Evolutionary conservation across 2,797 vertebrate genomes (phyloP).

Genomic region (Gastrophryne carolinensis): DNA sequence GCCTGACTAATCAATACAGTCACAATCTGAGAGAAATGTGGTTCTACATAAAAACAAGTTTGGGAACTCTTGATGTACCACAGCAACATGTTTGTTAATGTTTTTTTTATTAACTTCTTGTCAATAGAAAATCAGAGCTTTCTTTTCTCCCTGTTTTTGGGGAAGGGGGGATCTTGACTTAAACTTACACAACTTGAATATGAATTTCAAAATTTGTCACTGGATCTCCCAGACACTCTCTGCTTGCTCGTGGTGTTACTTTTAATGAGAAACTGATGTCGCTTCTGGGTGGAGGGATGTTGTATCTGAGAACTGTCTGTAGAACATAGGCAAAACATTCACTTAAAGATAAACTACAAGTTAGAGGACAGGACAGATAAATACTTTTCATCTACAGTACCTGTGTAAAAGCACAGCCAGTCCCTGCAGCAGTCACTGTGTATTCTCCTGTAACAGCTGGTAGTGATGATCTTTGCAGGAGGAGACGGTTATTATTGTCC

Average conservation of each 20-base stretch:
- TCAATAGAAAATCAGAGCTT: too few relatives aligned
- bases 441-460: conserved; percentile 66
- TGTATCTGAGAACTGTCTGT: conserved; percentile 62
- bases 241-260: background rate
- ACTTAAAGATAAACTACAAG: background rate
- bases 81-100: too few relatives aligned
- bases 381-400: conserved; percentile 62
- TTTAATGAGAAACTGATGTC: conserved; percentile 63
- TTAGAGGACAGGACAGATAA: background rate
- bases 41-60: too few relatives aligned
- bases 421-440: conserved; percentile 66
- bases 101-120: too few relatives aligned
- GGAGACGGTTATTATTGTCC: conserved; percentile 73
- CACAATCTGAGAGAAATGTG: too few relatives aligned
- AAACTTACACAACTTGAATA: background rate
- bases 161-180: too few relatives aligned
- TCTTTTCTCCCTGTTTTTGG: too few relatives aligned
- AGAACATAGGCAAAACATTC: background rate
- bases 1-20: too few relatives aligned
- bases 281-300: conserved; percentile 56
- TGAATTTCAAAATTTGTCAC: background rate
- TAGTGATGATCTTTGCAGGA: conserved; percentile 75
- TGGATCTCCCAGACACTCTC: conserved; percentile 2
- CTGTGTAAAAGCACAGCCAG: conserved; percentile 78
- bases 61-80: too few relatives aligned